phyloP scores from a whole-genome alignment of 2,113 vertebrate species.

The Phainopepla nitens region DNA sequence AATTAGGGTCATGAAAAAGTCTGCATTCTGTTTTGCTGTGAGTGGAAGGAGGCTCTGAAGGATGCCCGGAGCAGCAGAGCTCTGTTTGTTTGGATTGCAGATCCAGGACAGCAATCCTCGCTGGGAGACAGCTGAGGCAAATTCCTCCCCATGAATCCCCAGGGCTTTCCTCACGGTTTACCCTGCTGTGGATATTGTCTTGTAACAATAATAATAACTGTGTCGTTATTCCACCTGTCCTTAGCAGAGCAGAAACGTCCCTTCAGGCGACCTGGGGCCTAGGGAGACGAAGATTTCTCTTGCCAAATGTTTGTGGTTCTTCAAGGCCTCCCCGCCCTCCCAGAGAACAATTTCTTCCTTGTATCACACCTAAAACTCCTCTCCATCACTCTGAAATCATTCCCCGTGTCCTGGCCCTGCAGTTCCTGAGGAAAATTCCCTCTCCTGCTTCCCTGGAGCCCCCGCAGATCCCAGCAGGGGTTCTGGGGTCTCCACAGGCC shows the following conservation, averaged over 20 bases:
- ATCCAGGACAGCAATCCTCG: background rate
- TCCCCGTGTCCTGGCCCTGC: too few relatives aligned
- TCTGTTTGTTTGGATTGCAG: background rate
- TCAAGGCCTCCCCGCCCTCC: background rate
- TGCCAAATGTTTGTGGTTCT: background rate
- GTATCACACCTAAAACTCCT: background rate
- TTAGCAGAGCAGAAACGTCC: background rate
- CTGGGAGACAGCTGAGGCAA: background rate
- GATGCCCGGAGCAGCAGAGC: background rate
- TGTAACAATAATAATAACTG: too few relatives aligned
- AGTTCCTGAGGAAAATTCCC: background rate
- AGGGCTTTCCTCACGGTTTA: background rate
- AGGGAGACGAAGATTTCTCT: background rate
- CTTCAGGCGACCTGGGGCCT: background rate
- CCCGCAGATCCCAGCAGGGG: too few relatives aligned
- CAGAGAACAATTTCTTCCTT: background rate
- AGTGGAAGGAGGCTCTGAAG: background rate
- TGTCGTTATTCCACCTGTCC: rapidly evolving
- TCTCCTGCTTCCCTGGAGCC: background rate
- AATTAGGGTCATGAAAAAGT: rapidly evolving
- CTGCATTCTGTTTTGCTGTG: rapidly evolving
- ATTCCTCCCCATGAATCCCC: background rate
- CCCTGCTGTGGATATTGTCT: background rate
- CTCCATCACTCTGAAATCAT: background rate
- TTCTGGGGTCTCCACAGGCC: background rate